Evolutionary conservation across 2,888 invertebrate genomes (phyloP).

Genomic region (Seladonia tumulorum): DNA sequence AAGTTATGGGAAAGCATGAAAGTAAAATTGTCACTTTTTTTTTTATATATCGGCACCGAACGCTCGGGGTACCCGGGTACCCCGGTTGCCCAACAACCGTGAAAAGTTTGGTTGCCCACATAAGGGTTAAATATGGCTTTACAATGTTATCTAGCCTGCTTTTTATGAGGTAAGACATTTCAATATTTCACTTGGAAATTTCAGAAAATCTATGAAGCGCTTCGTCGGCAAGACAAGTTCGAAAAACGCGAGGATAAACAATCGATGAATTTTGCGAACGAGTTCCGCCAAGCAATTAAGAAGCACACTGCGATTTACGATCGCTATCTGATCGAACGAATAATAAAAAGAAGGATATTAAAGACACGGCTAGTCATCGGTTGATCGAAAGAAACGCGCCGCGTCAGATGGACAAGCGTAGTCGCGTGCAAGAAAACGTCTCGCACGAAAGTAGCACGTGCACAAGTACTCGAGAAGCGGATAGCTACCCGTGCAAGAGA

Average conservation of each 20-base stretch:
- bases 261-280: background rate
- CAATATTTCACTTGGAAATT: no score
- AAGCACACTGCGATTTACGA: background rate
- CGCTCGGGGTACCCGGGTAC: no score
- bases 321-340: background rate
- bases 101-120: no score
- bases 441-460: constrained; percentile 58
- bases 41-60: no score
- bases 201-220: no score
- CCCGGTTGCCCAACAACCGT: no score
- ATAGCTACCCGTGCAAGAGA: constrained; percentile 9
- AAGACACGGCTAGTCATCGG: constrained; percentile 33
- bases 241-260: background rate
- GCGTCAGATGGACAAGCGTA: constrained; percentile 35
- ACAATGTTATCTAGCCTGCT: no score
- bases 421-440: constrained; percentile 58
- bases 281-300: background rate
- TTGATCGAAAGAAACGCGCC: constrained; percentile 43
- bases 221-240: background rate
- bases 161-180: no score
- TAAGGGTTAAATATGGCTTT: no score
- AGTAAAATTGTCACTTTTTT: no score
- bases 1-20: no score
- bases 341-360: constrained; percentile 33
- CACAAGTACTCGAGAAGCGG: constrained; percentile 13